These are phyloP conservation scores for Lynx canadensis DNA, from an alignment of 2,113 vertebrate genomes.

Conservation along the genomic window DNA sequence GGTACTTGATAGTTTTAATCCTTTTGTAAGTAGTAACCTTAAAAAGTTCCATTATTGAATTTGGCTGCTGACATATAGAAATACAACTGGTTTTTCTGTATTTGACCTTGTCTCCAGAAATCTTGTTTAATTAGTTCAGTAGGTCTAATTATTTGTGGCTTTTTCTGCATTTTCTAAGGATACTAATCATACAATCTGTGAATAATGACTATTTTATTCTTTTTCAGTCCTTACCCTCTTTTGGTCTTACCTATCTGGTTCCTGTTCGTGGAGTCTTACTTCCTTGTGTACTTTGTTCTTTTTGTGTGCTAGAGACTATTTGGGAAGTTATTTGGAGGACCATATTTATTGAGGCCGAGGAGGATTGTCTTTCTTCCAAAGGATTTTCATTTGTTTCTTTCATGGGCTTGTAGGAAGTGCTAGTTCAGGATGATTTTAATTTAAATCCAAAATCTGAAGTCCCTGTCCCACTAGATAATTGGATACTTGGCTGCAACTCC, in stretches of 20 bases:
- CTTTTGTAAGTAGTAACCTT: not conserved
- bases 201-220: not conserved
- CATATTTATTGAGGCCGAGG: not conserved
- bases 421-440: not conserved
- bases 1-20: not conserved
- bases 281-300: not conserved
- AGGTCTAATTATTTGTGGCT: slow-evolving; percentile 11
- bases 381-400: not conserved
- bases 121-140: not conserved
- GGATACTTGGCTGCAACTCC: not conserved
- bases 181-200: not conserved
- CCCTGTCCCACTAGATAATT: not conserved
- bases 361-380: not conserved
- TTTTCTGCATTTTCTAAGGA: not conserved
- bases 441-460: not conserved
- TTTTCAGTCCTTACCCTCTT: not conserved
- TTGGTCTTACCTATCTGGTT: not conserved
- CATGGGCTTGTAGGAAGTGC: not conserved
- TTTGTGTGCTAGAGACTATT: not conserved
- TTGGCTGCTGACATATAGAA: not conserved
- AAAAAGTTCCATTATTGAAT: not conserved
- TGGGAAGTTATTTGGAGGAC: not conserved
- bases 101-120: not conserved
- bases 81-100: not conserved
- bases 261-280: not conserved